Evolutionary conservation across 2,888 invertebrate genomes (phyloP).

Genomic region (Melipona beecheii): DNA sequence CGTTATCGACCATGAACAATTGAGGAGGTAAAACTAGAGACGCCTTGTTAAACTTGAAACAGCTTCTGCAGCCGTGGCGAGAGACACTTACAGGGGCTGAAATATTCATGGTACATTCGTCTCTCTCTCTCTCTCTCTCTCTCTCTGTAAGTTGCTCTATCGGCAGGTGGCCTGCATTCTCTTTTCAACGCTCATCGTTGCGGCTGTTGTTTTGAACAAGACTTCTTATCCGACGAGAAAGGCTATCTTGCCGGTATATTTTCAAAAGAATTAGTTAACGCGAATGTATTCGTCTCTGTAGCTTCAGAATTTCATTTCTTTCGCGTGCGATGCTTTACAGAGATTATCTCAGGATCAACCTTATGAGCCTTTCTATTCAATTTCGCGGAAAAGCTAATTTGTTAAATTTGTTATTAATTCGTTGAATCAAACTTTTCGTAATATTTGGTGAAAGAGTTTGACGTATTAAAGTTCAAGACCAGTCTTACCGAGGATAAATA

Average conservation of each 20-base stretch:
- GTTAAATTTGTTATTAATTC: neutral
- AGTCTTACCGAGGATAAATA: neutral
- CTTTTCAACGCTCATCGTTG: neutral
- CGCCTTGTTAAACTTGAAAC: slow-evolving; percentile 72
- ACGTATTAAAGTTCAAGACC: too few species aligned
- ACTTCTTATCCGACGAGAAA: neutral
- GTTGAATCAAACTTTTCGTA: neutral
- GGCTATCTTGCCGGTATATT: neutral
- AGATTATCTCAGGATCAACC: slow-evolving; percentile 1
- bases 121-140: slow-evolving; percentile 6
- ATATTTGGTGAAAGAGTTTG: neutral
- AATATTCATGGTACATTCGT: slow-evolving; percentile 76
- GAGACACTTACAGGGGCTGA: slow-evolving; percentile 74
- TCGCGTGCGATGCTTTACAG: neutral
- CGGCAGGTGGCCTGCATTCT: slow-evolving; percentile 39
- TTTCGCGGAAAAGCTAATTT: neutral
- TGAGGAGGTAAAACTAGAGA: slow-evolving; percentile 23
- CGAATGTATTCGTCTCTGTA: neutral
- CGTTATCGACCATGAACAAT: slow-evolving; percentile 36
- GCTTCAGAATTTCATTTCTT: neutral
- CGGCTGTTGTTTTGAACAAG: slow-evolving; percentile 4
- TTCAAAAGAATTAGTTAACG: neutral
- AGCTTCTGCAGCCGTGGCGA: slow-evolving; percentile 55
- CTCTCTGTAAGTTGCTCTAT: slow-evolving; percentile 14
- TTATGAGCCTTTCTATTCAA: neutral